Evolutionary conservation across 37 sponge, comb jelly and placozoan species (phyloP), one percentile per base, ranked within the genome.

Genomic region (Lycopodina hypogea): DNA sequence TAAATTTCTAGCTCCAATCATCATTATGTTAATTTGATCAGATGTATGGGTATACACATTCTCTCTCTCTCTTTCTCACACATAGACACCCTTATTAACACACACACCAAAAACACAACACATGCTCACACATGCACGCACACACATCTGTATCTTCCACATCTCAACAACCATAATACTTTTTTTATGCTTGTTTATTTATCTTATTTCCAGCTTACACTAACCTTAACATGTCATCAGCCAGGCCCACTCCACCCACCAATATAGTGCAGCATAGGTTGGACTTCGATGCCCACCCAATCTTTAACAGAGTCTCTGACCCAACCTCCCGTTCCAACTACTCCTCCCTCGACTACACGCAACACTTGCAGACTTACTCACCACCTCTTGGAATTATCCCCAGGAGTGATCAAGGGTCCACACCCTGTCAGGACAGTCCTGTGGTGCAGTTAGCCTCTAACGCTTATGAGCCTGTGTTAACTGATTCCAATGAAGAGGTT

Each of bases 181-280:
- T n/a, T n/a, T n/a, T n/a, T n/a, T n/a, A n/a, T n/a, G n/a, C n/a
- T n/a, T 68, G 70, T 68, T 41, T 68, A 70, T 79, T 35, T 26
- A 26, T 79, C 58, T 79, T 18, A 34, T 22, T 79, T 69, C n/a
- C 69, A 67, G 33, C 19, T 67, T 34, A 4, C 38, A 32, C 68
- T 14, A 24, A 23, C 24, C 8, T 33, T 30, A 11, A 18, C 18
- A 15, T 32, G 21, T 30, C 74, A 8, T 73, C 74, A 30, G 74
- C 33, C 30, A 56, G 56, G 1, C 74, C 74, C 30, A 73, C 74
- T 73, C 74, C 74, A 19, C 74, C 74, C 56, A 73, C 53, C 48
- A 19, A 33, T 1, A 24, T 51, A 35, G 18, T 53, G 23, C 53
- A 53, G 56, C 32, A 24, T 7, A 73, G 1, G 8, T 34, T 73